Evolutionary conservation across 2,113 vertebrate genomes (phyloP), one percentile per base, ranked within the genome.

Genomic region (Trematomus loennbergii): DNA sequence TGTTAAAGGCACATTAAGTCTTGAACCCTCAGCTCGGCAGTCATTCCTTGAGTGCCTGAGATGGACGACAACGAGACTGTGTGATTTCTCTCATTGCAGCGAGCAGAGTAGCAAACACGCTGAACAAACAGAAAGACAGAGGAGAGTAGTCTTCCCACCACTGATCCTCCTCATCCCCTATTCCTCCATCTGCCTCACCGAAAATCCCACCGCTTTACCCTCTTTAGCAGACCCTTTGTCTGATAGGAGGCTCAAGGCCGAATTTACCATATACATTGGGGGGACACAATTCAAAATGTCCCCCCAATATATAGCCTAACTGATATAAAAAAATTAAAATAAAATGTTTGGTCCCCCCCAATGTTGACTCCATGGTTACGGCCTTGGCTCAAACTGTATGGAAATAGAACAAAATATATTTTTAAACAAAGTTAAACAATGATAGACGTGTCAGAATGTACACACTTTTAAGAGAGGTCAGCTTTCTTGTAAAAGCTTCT

Each of bases 51-150:
- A 50, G 11, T 49, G 66, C 61, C 52, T 64, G 77, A 66, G 59
- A 49, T 86, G 66, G 77, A 85, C 13, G 12, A 29, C 72, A 45
- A 20, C 62, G 22, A 74, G 85, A 83, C 79, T 0, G 87, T 93
- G 78, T 83, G 93, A 94, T 91, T 82, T 92, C 58, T 94, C 84
- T 87, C 86, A 13, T 50, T 29, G 46, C 79, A 65, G 82, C 63
- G 45, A 49, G 78, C 40, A 25, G 81, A 87, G 93, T 75, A 94
- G 92, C 84, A 97, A 96, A 95, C 88, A 95, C 45, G 9, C 84
- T 95, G 82, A 94, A 88, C 91, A 96, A 96, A 96, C 92, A 95
- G 86, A 4, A 55, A 74, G 64, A 68, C 50, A 71, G 79, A 76
- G 72, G 66, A 74, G 79, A 78, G 67, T 16, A 40, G 17, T 87